A percentile compares a stretch with the other conserved stretches of the same genome.
Conservation (phyloP, 2,888 invertebrate species). For the Altica lythri region DNA sequence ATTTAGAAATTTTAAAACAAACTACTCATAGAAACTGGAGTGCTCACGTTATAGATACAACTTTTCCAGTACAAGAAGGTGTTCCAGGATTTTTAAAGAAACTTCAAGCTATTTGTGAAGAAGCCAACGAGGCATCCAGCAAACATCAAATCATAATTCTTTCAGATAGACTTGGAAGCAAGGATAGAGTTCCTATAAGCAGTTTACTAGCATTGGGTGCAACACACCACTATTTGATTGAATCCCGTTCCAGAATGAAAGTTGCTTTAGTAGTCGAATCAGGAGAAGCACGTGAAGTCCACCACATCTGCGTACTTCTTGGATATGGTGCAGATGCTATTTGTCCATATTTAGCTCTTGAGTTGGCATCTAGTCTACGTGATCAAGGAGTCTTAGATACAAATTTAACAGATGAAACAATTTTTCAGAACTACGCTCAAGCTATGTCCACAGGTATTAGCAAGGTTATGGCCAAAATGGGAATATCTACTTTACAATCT, state of each 20-base stretch:
- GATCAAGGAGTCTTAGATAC: slow-evolving; percentile 84
- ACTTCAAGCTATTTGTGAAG: slow-evolving; percentile 77
- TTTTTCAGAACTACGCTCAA: slow-evolving; percentile 86
- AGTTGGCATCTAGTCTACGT: slow-evolving; percentile 85
- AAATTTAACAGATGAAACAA: slow-evolving; percentile 74
- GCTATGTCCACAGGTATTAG: slow-evolving; percentile 63
- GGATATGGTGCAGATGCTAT: slow-evolving; percentile 98
- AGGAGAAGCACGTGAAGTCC: slow-evolving; percentile 94
- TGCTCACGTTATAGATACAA: slow-evolving; percentile 80
- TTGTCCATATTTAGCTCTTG: slow-evolving; percentile 95
- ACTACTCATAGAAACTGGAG: slow-evolving; percentile 88
- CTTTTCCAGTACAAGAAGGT: slow-evolving; percentile 80
- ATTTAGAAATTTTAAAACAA: slow-evolving; percentile 84
- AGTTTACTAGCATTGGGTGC: slow-evolving; percentile 85
- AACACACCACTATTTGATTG: slow-evolving; percentile 94
- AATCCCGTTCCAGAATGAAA: slow-evolving; percentile 93
- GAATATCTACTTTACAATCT: slow-evolving; percentile 96
- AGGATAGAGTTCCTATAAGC: slow-evolving; percentile 73
- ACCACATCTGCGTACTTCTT: slow-evolving; percentile 93
- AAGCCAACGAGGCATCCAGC: slow-evolving; percentile 73
- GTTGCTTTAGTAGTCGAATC: slow-evolving; percentile 94
- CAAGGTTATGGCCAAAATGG: slow-evolving; percentile 99
- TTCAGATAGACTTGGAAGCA: slow-evolving; percentile 75
- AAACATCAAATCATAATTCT: slow-evolving; percentile 82
- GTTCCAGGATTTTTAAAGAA: slow-evolving; percentile 68